Percentiles rank a stretch among this genome's conserved stretches.
phyloP scores from a whole-genome alignment of 2,888 invertebrate genomes.

The Malacosoma neustria region DNA sequence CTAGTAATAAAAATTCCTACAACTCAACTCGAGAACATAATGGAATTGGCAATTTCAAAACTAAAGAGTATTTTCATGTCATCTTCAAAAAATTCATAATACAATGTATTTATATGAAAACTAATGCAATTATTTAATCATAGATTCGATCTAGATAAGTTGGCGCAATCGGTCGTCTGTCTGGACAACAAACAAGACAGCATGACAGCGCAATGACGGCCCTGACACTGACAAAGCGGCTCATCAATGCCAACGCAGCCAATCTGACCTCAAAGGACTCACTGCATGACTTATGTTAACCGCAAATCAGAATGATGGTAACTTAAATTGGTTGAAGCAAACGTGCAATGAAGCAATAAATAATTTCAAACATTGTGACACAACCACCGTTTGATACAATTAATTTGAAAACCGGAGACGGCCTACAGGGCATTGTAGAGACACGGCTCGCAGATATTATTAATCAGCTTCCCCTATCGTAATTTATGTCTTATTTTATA shows the following conservation, averaged over 20 bases:
- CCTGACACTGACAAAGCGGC: slow-evolving; percentile 54
- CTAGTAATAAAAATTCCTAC: too few relatives aligned
- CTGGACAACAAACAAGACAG: slow-evolving; percentile 23
- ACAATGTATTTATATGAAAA: not conserved
- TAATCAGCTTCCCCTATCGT: slow-evolving; percentile 25
- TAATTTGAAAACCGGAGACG: slow-evolving; percentile 2
- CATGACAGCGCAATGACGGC: slow-evolving; percentile 35
- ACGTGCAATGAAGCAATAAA: not conserved
- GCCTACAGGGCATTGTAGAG: not conserved
- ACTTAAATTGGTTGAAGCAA: not conserved
- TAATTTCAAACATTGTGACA: too few relatives aligned
- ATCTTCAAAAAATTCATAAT: too few relatives aligned
- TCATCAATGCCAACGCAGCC: slow-evolving; percentile 27
- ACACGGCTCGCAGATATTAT: slow-evolving; percentile 11
- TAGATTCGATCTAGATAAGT: slow-evolving; percentile 18
- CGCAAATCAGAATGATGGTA: not conserved
- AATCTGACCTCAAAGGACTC: slow-evolving; percentile 35
- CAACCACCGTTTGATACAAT: slow-evolving; percentile 3
- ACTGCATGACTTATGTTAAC: slow-evolving; percentile 34
- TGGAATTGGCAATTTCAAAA: too few relatives aligned
- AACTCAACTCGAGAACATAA: too few relatives aligned
- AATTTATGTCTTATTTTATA: slow-evolving; percentile 25
- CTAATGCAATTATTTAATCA: not conserved
- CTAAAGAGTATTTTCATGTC: too few relatives aligned
- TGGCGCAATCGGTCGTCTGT: slow-evolving; percentile 21